These are phyloP conservation scores for Perizoma flavofasciatum DNA, from an alignment of 2,888 invertebrate species.

Conservation along the genomic window DNA sequence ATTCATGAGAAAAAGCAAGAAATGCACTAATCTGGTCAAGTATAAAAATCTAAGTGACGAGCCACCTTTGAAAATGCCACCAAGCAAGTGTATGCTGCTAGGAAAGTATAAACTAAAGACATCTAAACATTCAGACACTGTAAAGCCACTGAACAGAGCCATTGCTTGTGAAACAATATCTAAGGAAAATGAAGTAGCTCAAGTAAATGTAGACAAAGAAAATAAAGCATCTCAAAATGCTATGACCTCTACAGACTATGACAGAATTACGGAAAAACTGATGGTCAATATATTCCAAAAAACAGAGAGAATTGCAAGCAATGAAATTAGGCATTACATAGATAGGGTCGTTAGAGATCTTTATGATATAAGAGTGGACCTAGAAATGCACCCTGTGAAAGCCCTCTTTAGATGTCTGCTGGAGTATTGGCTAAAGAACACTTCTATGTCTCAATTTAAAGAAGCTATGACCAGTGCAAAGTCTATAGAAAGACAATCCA, in stretches of 20 bases:
- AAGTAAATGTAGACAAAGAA: constrained; percentile 44
- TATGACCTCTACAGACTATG: constrained; percentile 51
- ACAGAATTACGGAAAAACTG: constrained; percentile 61
- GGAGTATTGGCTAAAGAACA: constrained; percentile 68
- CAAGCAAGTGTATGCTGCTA: constrained; percentile 60
- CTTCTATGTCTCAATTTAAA: constrained; percentile 46
- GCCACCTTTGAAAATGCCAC: constrained; percentile 57
- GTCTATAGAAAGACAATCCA: constrained; percentile 57
- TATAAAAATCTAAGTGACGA: constrained; percentile 62
- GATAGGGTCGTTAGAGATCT: constrained; percentile 62
- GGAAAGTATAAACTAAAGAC: constrained; percentile 48
- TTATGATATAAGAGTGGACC: constrained; percentile 51
- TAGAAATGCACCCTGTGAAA: constrained; percentile 59
- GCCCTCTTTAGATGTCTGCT: constrained; percentile 62
- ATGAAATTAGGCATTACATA: constrained; percentile 51
- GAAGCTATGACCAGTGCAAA: constrained; percentile 50
- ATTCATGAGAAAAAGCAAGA: constrained; percentile 61
- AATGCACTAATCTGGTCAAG: constrained; percentile 70
- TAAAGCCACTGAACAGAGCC: constrained; percentile 20
- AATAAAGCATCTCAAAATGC: constrained; percentile 50
- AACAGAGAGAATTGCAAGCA: constrained; percentile 30
- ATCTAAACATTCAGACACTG: constrained; percentile 29
- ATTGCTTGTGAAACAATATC: constrained; percentile 36
- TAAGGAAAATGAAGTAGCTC: constrained; percentile 43
- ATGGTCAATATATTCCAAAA: constrained; percentile 56